Evolutionary conservation across 2,888 invertebrate genomes (phyloP).

Genomic region (Scaptodrosophila latifasciaeformis): DNA sequence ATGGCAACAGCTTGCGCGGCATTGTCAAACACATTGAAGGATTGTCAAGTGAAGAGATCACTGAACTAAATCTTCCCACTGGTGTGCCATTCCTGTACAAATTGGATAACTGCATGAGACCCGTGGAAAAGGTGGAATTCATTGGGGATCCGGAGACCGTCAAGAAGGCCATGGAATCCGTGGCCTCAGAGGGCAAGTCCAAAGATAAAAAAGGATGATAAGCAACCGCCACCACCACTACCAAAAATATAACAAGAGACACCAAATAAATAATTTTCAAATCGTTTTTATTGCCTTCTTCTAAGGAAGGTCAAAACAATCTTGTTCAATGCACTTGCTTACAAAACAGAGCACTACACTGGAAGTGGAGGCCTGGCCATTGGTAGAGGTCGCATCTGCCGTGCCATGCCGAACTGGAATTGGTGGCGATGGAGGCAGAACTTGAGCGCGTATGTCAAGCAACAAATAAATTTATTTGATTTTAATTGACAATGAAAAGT

Average conservation of each 20-base stretch:
- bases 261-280: conserved; percentile 11
- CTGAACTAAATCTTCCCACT: conserved; percentile 86
- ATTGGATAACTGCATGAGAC: conserved; percentile 83
- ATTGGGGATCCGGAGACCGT: conserved; percentile 88
- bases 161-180: conserved; percentile 85
- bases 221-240: conserved; percentile 16
- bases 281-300: too few relatives aligned
- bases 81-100: conserved; percentile 89
- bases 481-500: conserved; percentile 71
- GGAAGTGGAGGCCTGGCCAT: too few relatives aligned
- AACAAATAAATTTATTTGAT: conserved; percentile 70
- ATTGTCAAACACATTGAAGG: conserved; percentile 91
- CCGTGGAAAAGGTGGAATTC: conserved; percentile 84
- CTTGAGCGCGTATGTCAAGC: conserved; percentile 52
- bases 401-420: too few relatives aligned
- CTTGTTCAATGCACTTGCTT: conserved; percentile 40
- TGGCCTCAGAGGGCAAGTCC: conserved; percentile 85
- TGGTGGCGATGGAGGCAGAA: too few relatives aligned
- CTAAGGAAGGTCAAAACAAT: conserved; percentile 50
- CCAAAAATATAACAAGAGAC: conserved; percentile 32
- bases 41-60: conserved; percentile 83
- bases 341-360: conserved; percentile 27
- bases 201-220: conserved; percentile 77
- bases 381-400: too few relatives aligned
- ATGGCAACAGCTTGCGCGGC: conserved; percentile 90